phyloP scores from a whole-genome alignment of 1,140 invertebrate genomes.

The Drosophila sturtevanti region DNA sequence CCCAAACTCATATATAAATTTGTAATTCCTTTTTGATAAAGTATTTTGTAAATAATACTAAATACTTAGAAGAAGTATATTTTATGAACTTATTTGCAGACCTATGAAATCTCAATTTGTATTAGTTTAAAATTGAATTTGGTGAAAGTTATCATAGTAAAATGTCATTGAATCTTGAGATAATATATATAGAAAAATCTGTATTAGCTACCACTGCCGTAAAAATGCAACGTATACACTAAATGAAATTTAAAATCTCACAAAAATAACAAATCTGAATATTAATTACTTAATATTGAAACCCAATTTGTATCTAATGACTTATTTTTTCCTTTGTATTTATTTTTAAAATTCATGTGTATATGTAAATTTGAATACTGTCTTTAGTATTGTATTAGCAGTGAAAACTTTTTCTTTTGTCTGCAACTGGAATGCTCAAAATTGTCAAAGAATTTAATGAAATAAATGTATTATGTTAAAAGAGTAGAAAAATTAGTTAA shows the following conservation, averaged over 20 bases:
- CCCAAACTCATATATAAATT: neutral
- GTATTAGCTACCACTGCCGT: neutral
- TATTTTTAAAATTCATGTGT: too few relatives aligned
- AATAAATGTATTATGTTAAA: neutral
- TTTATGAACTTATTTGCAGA: neutral
- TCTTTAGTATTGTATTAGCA: neutral
- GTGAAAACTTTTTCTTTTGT: neutral
- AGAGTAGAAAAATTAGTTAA: neutral
- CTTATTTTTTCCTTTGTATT: too few relatives aligned
- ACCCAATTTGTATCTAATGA: neutral
- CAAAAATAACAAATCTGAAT: neutral
- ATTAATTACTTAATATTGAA: neutral
- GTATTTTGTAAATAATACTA: neutral
- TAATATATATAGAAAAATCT: neutral
- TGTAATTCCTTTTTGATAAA: neutral
- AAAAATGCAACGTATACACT: neutral
- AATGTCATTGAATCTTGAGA: neutral
- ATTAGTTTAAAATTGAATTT: too few relatives aligned
- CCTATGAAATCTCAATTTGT: too few relatives aligned
- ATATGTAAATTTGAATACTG: too few relatives aligned
- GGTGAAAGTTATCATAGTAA: too few relatives aligned
- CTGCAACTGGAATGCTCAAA: conserved; percentile 7
- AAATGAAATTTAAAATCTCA: neutral
- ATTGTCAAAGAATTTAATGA: neutral
- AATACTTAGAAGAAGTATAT: neutral